Evolutionary conservation across 2,113 vertebrate genomes (phyloP), one percentile per base, ranked within the genome.

Genomic region (Calyptommatus sinebrachiatus): DNA sequence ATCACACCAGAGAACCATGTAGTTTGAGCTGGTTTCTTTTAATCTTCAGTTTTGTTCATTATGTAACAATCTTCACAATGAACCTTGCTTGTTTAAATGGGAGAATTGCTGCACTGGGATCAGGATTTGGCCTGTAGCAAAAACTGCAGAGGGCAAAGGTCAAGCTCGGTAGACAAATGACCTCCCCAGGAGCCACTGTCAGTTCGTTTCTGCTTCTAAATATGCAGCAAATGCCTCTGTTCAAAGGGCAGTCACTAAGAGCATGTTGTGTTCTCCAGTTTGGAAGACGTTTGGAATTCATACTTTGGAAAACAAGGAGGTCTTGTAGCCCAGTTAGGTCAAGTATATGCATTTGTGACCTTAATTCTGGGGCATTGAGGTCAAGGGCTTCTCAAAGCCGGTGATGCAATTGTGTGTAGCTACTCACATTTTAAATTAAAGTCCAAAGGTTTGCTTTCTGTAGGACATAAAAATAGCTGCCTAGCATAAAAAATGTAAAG

Each of bases 61-160:
- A 21, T 63, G 18, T 29, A 29, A 46, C 41, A 61, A 8, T 63
- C 26, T 71, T 79, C 68, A 71, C 22, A 28, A 12, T 29, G 20
- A 18, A 46, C 24, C 20, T 26, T 28, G 60, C 46, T 63, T 9
- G 11, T n/a, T 79, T 48, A 62, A 29, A 63, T 72, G 26, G 45
- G 14, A 9, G 53, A 20, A 61, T 60, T 8, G 4, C 45, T 78
- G n/a, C 53, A 57, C n/a, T 70, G 57, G 67, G 77, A 67, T 65
- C 45, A 76, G 16, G 35, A 50, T 82, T 61, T 53, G 22, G 80
- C 76, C 45, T 79, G 69, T 66, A 84, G 50, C 50, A 29, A 29
- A 24, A 28, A 66, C 57, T 86, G 72, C 68, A 76, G 77, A 77
- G 85, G 71, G 77, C 77, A 74, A 5, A 0, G 82, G 81, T 82